phyloP scores from a whole-genome alignment of 1,140 invertebrate genomes.

The Bicyclus anynana region DNA sequence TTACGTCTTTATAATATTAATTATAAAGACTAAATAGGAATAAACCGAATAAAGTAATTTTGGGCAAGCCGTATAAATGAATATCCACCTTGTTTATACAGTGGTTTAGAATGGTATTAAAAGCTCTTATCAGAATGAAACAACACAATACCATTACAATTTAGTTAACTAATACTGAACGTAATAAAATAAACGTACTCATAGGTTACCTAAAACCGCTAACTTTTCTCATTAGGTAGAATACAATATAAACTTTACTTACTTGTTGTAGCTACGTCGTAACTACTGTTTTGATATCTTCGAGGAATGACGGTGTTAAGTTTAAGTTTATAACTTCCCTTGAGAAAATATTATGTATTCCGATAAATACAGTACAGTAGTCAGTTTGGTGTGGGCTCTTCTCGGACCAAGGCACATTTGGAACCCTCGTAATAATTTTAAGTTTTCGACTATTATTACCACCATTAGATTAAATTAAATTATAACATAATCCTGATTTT shows the following conservation, averaged over 20 bases:
- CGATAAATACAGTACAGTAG: not conserved
- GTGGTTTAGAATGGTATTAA: not conserved
- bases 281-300: conserved; percentile 1
- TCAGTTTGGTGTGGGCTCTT: too few species aligned
- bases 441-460: too few species aligned
- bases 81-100: not conserved
- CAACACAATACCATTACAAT: not conserved
- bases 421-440: too few species aligned
- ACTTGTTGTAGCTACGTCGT: not conserved
- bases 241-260: not conserved
- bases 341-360: not conserved
- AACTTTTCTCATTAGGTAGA: not conserved
- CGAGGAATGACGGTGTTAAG: not conserved
- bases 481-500: too few species aligned
- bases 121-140: not conserved
- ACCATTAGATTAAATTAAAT: too few species aligned
- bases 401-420: too few species aligned
- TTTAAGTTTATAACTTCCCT: not conserved
- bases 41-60: too few species aligned
- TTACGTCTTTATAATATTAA: too few species aligned
- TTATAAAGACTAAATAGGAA: not conserved
- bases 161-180: not conserved
- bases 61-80: too few species aligned
- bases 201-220: not conserved
- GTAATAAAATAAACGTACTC: not conserved